A percentile compares a stretch with the other conserved stretches of the same genome.
phyloP scores from a whole-genome alignment of 1,140 invertebrate genomes.

The Caenorhabditis tropicalis region DNA sequence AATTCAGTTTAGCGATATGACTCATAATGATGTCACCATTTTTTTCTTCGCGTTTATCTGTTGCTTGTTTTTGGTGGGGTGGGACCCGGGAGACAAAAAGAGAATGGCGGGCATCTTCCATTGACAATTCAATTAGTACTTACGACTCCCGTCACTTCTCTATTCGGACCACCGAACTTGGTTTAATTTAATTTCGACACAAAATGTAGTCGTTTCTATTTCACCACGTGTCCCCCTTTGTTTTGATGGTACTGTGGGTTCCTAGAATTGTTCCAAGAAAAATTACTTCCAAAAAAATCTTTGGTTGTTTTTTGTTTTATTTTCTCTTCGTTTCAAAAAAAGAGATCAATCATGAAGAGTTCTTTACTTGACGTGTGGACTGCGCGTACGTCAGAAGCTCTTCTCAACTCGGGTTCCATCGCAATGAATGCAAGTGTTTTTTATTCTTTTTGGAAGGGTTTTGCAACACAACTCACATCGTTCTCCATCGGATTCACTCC shows the following conservation, averaged over 20 bases:
- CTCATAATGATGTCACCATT: neutral
- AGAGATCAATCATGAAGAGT: constrained; percentile 26
- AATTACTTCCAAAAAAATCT: neutral
- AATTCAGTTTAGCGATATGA: constrained; percentile 10
- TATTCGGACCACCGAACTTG: constrained; percentile 20
- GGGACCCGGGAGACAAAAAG: neutral
- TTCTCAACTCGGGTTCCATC: neutral
- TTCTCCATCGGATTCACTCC: constrained; percentile 86
- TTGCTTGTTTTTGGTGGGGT: neutral
- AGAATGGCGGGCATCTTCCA: neutral
- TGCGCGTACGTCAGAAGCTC: constrained; percentile 6
- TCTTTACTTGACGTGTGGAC: constrained; percentile 27
- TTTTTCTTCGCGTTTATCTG: neutral
- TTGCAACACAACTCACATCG: constrained; percentile 70
- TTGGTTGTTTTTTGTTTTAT: constrained; percentile 16
- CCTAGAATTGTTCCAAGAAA: too few species aligned
- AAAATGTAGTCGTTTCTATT: neutral
- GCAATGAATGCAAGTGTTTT: constrained; percentile 15
- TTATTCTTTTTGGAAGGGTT: constrained; percentile 9
- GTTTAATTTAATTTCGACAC: constrained; percentile 8
- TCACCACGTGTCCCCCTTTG: neutral
- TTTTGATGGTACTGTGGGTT: too few species aligned
- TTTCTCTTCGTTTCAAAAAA: neutral
- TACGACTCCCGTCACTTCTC: constrained; percentile 27
- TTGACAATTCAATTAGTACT: constrained; percentile 40